A percentile compares a stretch with the other conserved stretches of the same genome.
Conservation (phyloP, 1,140 invertebrate genomes). For the Archivesica marissinica region DNA sequence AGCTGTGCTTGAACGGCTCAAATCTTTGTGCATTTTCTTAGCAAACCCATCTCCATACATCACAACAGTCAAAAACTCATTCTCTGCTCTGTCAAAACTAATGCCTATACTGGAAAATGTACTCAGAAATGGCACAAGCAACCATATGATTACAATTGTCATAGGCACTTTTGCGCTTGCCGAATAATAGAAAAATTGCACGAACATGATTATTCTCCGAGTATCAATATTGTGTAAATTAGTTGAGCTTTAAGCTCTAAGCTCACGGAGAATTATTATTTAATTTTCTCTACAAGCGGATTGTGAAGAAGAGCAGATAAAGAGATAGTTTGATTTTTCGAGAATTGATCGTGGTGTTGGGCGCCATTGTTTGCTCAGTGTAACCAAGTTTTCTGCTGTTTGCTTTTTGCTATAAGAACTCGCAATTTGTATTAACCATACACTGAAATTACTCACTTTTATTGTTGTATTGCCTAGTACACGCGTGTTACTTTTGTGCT, state of each 20-base stretch:
- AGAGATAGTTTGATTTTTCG: too few relatives aligned
- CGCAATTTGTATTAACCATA: too few relatives aligned
- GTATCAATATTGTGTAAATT: too few relatives aligned
- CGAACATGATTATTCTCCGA: not conserved
- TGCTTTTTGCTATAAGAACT: too few relatives aligned
- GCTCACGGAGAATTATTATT: not conserved
- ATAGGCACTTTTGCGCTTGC: not conserved
- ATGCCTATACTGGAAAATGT: not conserved
- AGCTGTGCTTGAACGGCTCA: too few relatives aligned
- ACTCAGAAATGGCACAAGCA: not conserved
- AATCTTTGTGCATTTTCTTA: too few relatives aligned
- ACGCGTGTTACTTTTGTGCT: too few relatives aligned
- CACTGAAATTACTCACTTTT: too few relatives aligned
- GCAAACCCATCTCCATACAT: conserved; percentile 13
- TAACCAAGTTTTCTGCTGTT: too few relatives aligned
- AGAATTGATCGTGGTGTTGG: too few relatives aligned
- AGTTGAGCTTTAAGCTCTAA: not conserved
- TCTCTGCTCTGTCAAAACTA: not conserved
- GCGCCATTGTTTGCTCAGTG: too few relatives aligned
- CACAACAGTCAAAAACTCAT: not conserved
- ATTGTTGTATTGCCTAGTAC: too few relatives aligned
- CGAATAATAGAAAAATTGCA: not conserved
- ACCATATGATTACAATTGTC: not conserved
- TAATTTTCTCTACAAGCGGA: not conserved
- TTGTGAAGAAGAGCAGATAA: not conserved